Evolutionary conservation across 2,113 vertebrate genomes (phyloP).

Genomic region (Lagopus muta): DNA sequence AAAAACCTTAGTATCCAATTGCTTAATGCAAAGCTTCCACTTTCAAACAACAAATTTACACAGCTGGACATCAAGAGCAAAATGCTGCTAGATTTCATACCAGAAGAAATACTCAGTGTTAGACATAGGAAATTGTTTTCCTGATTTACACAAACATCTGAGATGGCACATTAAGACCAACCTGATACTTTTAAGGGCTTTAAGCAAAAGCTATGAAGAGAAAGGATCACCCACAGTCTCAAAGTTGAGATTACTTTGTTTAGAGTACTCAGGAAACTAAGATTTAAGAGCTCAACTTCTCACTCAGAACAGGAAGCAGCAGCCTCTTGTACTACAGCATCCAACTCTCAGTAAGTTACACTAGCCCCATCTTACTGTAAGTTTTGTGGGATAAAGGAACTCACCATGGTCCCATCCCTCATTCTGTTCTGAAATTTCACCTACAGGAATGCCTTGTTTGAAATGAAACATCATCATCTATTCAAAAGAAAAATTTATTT

Average conservation of each 20-base stretch:
- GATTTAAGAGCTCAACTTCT: not conserved
- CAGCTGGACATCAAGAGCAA: not conserved
- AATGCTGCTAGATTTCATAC: not conserved
- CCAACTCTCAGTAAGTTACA: not conserved
- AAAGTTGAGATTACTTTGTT: slow-evolving; percentile 3
- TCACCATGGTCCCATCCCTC: not conserved
- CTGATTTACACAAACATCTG: not conserved
- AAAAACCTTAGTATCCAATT: not conserved
- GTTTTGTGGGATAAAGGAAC: not conserved
- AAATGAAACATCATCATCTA: not conserved
- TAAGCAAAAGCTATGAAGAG: not conserved
- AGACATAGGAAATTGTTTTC: not conserved
- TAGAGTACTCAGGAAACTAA: not conserved
- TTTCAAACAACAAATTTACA: not conserved
- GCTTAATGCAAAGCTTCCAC: not conserved
- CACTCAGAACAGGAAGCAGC: not conserved
- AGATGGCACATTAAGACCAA: not conserved
- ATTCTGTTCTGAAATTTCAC: not conserved
- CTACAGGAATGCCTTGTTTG: not conserved
- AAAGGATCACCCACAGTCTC: not conserved
- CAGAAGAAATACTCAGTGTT: not conserved
- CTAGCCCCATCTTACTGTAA: not conserved
- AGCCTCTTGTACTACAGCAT: not conserved
- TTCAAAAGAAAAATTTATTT: not conserved
- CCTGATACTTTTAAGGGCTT: not conserved